phyloP scores from a whole-genome alignment of 2,113 vertebrate species.

The Oreochromis spilurus region DNA sequence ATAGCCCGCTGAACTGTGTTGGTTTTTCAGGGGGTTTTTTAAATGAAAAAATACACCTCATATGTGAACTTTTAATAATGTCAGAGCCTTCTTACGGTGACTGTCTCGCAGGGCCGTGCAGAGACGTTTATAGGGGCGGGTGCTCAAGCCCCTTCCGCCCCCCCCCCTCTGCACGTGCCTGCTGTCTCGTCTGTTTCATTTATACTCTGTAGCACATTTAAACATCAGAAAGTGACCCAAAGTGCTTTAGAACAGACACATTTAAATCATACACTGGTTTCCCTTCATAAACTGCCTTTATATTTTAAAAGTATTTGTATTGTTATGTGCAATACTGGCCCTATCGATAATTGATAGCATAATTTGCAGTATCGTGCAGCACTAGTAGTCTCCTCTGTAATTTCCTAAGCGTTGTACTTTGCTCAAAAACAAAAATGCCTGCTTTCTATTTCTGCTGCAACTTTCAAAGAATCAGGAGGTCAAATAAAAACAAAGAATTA shows the following conservation, averaged over 20 bases:
- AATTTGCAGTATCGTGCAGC: background rate
- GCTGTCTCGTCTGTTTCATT: background rate
- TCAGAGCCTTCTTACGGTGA: background rate
- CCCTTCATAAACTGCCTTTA: background rate
- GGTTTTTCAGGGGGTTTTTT: rapidly evolving
- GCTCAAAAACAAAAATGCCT: background rate
- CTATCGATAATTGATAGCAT: background rate
- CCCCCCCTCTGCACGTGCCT: no score
- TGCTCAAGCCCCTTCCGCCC: no score
- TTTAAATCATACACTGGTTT: background rate
- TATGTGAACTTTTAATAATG: background rate
- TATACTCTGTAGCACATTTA: background rate
- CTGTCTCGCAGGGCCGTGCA: no score
- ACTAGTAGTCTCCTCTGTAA: background rate
- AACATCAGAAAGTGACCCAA: background rate
- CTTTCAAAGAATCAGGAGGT: background rate
- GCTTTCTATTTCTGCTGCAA: background rate
- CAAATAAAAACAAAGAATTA: background rate
- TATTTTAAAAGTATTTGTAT: background rate
- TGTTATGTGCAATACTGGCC: rapidly evolving
- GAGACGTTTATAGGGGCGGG: no score
- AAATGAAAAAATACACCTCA: background rate
- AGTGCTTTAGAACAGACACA: background rate
- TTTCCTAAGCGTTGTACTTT: background rate
- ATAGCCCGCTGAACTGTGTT: background rate